phyloP scores from a whole-genome alignment of 2,113 vertebrate species.

The Oreotrochilus melanogaster region DNA sequence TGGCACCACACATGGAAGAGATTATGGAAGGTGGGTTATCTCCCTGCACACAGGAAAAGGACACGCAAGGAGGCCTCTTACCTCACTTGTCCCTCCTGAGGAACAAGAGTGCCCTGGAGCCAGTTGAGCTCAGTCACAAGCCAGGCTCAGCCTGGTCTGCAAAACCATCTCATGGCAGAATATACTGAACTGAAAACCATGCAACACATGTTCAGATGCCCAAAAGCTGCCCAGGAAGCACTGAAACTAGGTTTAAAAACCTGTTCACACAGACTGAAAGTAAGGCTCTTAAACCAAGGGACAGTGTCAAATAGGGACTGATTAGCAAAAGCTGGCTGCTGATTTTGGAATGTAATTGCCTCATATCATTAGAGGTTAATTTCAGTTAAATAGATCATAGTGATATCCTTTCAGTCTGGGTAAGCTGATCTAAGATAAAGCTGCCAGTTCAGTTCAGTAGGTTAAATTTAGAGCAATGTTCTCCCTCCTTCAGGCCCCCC shows the following conservation, averaged over 20 bases:
- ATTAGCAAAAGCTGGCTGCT: background rate
- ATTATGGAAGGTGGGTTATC: background rate
- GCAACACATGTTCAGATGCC: background rate
- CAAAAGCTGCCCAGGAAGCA: background rate
- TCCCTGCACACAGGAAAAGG: background rate
- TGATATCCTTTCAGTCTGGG: constrained; percentile 4
- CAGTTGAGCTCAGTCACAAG: background rate
- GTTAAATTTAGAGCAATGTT: constrained; percentile 41
- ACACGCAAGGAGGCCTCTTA: background rate
- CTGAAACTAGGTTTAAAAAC: constrained; percentile 2
- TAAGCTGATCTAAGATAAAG: constrained; percentile 30
- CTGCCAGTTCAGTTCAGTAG: constrained; percentile 32
- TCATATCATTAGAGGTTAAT: background rate
- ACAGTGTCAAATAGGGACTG: background rate
- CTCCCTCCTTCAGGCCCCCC: constrained; percentile 25
- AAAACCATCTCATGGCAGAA: background rate
- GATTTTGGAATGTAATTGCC: constrained; percentile 4
- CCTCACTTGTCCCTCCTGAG: background rate
- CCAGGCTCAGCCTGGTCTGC: background rate
- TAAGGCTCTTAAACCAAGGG: constrained; percentile 26
- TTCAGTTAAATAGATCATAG: constrained; percentile 37
- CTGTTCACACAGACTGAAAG: constrained; percentile 31
- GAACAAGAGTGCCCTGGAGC: background rate
- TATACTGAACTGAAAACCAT: background rate
- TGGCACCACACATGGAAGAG: background rate